phyloP scores from a whole-genome alignment of 2,113 vertebrate species.

The Abramis brama region DNA sequence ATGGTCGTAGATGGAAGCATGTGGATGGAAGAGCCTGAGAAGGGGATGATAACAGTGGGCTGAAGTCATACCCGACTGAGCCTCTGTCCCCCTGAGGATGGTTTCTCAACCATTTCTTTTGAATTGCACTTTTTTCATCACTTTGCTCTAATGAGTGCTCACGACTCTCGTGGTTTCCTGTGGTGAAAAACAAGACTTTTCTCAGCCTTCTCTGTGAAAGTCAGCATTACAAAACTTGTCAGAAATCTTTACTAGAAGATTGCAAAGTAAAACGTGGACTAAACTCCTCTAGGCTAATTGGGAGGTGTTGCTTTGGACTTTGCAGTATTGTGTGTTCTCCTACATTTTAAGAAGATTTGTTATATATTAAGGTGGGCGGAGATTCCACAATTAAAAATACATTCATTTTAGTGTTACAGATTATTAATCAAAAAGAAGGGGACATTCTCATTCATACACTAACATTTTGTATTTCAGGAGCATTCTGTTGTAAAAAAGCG shows the following conservation, averaged over 20 bases:
- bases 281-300: background rate
- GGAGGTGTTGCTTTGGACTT: background rate
- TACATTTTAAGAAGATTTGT: background rate
- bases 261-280: background rate
- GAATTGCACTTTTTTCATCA: slow-evolving; percentile 4
- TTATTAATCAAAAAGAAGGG: background rate
- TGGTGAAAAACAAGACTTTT: slow-evolving; percentile 27
- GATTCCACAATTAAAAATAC: background rate
- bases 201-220: background rate
- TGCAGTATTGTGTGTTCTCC: background rate
- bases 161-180: slow-evolving; percentile 34
- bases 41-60: slow-evolving; percentile 9
- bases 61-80: slow-evolving; percentile 6
- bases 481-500: slow-evolving; percentile 53
- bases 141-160: background rate
- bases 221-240: background rate
- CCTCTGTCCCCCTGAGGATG: background rate
- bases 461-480: slow-evolving; percentile 63
- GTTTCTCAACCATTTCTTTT: slow-evolving; percentile 6
- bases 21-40: background rate
- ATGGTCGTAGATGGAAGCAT: slow-evolving; percentile 24
- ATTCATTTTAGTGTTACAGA: background rate
- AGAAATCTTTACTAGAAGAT: background rate
- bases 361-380: background rate
- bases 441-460: background rate